Evolutionary conservation across 2,888 invertebrate genomes (phyloP), one percentile per base, ranked within the genome.

Genomic region (Argyresthia albistria): DNA sequence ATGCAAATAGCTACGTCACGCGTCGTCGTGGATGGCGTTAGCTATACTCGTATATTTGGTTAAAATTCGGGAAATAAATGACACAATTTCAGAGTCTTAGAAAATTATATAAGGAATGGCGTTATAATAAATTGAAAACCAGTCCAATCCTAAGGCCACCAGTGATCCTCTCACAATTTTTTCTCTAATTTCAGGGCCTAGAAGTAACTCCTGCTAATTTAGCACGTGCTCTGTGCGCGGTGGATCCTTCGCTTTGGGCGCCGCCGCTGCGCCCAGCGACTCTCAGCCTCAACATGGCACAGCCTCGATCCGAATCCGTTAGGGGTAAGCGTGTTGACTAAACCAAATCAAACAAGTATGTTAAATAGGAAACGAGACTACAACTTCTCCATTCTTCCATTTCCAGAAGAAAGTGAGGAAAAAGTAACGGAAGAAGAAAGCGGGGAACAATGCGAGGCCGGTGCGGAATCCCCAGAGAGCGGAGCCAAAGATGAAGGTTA

Each of bases 401-500:
- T 75, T 77, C 15, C 66, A 86, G 86, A 71, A 58, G 65, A 63
- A 35, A 70, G 67, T 43, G 75, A 64, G 53, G 81, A 77, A 43
- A 84, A 83, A 63, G 80, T 64, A 12, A 72, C 70, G 45, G 84
- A 82, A 60, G 87, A 86, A 61, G 87, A 83, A 59, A 79, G 65
- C 50, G 76, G 80, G 1, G 90, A 91, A 54, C 90, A 89, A 53
- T 91, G 92, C 56, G 92, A 92, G 63, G 92, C 90, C 35, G 93
- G 92, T 11, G 92, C 91, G 59, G 93, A 93, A 70, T 93, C 93
- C 56, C 93, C 93, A 0, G 93, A 93, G 65, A 93, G 93, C 63
- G 93, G 93, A 45, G 93, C 93, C 60, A 90, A 93, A 60, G 94
- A 94, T 81, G 94, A 94, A 71, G 94, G 94, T 14, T 94, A 94